Conservation (phyloP, 2,797 vertebrate species). For the Gadopsis marmoratus region DNA sequence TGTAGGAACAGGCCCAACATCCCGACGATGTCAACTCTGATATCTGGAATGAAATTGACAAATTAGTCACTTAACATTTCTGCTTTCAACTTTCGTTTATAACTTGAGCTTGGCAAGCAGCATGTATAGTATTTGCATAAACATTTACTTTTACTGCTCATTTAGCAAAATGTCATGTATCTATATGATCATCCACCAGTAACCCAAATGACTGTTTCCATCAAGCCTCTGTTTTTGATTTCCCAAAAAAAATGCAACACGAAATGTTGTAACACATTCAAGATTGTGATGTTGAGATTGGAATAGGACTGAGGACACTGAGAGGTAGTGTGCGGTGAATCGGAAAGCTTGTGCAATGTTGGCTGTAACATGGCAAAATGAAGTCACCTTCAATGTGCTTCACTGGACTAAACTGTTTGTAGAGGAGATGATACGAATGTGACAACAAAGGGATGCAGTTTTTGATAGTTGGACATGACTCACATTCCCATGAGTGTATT, state of each 20-base stretch:
- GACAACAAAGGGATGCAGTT: not conserved
- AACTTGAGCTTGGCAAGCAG: constrained; percentile 4
- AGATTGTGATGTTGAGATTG: constrained; percentile 37
- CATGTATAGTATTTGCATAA: not conserved
- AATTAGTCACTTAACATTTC: constrained; percentile 49
- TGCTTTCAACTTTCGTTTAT: constrained; percentile 21
- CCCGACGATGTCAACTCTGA: constrained; percentile 40
- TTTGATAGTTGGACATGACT: not conserved
- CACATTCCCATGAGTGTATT: constrained; percentile 2
- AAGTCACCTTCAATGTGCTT: constrained; percentile 7
- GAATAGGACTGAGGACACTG: constrained; percentile 23
- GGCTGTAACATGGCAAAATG: not conserved
- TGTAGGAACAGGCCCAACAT: constrained; percentile 19
- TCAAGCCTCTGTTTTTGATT: not conserved
- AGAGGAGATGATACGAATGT: not conserved
- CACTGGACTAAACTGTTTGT: constrained; percentile 9
- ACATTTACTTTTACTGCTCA: not conserved
- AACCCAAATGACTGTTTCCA: constrained; percentile 7
- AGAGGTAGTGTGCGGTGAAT: constrained; percentile 14
- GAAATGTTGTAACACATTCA: constrained; percentile 37
- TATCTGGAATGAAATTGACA: constrained; percentile 33
- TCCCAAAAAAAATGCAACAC: constrained; percentile 19
- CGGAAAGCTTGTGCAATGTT: constrained; percentile 45
- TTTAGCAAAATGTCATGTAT: not conserved
- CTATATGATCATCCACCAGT: constrained; percentile 4